phyloP scores from a whole-genome alignment of 2,113 vertebrate species.

The Aix galericulata region DNA sequence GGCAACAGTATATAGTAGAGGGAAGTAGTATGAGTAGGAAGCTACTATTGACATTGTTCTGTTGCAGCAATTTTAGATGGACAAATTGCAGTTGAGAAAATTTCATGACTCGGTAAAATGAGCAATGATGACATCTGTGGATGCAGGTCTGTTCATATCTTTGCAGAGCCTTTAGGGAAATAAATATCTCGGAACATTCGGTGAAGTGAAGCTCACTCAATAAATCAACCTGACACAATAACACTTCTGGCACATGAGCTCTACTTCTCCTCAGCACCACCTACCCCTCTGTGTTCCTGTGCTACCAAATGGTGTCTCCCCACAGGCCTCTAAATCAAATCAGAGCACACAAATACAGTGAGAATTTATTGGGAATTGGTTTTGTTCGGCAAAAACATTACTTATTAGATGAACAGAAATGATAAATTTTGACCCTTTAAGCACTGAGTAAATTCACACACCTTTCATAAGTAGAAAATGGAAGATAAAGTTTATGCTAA shows the following conservation, averaged over 20 bases:
- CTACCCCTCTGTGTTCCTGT: constrained; percentile 93
- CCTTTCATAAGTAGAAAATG: constrained; percentile 69
- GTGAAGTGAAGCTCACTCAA: constrained; percentile 99
- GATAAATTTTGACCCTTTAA: constrained; percentile 91
- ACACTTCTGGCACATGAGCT: constrained; percentile 99
- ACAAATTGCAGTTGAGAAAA: constrained; percentile 92
- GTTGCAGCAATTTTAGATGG: constrained; percentile 87
- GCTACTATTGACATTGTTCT: constrained; percentile 87
- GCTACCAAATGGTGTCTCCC: constrained; percentile 99
- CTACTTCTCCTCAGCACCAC: constrained; percentile 89
- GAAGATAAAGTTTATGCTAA: constrained; percentile 7
- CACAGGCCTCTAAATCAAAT: constrained; percentile 99
- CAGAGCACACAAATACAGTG: constrained; percentile 96
- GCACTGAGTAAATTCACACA: constrained; percentile 64
- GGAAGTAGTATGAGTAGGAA: constrained; percentile 77
- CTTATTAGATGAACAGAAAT: constrained; percentile 94
- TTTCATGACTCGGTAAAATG: constrained; percentile 99
- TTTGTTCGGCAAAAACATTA: constrained; percentile 98
- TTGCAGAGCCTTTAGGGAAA: constrained; percentile 99
- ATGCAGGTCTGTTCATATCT: constrained; percentile 99
- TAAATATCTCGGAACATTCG: constrained; percentile 99
- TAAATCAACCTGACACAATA: constrained; percentile 99
- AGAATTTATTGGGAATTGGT: constrained; percentile 99
- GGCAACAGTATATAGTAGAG: constrained; percentile 47
- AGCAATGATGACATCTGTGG: constrained; percentile 99